Conservation (phyloP, 2,888 invertebrate genomes). For the Timandra comae region DNA sequence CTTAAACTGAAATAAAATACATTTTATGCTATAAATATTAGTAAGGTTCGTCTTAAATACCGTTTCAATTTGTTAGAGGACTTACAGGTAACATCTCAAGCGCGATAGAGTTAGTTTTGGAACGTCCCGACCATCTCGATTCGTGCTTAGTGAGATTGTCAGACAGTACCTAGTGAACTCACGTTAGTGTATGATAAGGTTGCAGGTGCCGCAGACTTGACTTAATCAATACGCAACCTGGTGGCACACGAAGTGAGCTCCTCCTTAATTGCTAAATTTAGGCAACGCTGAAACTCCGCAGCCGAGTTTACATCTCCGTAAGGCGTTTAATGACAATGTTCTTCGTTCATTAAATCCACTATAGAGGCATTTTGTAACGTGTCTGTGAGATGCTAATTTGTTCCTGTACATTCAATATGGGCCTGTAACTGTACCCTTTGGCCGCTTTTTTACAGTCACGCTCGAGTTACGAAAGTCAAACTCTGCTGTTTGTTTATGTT, state of each 20-base stretch:
- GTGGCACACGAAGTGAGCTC: conserved; percentile 32
- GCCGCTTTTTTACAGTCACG: conserved; percentile 46
- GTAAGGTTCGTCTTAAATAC: too few relatives aligned
- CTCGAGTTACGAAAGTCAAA: conserved; percentile 43
- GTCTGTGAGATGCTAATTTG: conserved; percentile 72
- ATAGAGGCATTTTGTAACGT: conserved; percentile 55
- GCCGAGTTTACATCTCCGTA: conserved; percentile 40
- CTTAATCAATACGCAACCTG: conserved; percentile 41
- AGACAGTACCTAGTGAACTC: too few relatives aligned
- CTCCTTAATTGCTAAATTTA: conserved; percentile 55
- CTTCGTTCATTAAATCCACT: conserved; percentile 62
- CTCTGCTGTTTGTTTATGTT: conserved; percentile 53
- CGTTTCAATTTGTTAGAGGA: too few relatives aligned
- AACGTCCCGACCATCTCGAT: too few relatives aligned
- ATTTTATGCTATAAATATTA: too few relatives aligned
- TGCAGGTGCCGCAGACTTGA: conserved; percentile 27
- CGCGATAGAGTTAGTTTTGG: too few relatives aligned
- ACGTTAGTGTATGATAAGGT: conserved; percentile 25
- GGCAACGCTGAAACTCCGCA: conserved; percentile 31
- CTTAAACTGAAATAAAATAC: conserved; percentile 10
- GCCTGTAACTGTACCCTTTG: conserved; percentile 49
- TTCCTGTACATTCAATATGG: conserved; percentile 64
- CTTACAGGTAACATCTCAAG: too few relatives aligned
- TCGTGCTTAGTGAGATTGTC: too few relatives aligned
- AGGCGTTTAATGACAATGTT: conserved; percentile 66